Percentiles rank a stretch among this genome's conserved stretches.
phyloP scores from a whole-genome alignment of 2,113 vertebrate species.

The Hemibagrus wyckioides region DNA sequence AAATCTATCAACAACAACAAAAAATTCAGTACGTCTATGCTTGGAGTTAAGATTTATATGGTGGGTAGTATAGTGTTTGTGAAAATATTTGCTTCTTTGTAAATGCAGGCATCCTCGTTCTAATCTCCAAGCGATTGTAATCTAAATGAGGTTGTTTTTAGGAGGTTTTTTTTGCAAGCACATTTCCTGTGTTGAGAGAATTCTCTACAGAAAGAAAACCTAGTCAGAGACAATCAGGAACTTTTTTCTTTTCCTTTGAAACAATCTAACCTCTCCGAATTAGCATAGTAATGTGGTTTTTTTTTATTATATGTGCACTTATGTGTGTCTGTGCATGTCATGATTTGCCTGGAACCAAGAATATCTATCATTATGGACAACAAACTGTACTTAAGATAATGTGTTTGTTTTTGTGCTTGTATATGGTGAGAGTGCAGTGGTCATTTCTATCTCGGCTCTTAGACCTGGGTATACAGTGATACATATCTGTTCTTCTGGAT shows the following conservation, averaged over 20 bases:
- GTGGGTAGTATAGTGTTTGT: background rate
- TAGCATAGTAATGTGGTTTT: background rate
- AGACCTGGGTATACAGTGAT: background rate
- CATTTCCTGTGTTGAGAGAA: background rate
- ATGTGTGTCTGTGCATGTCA: background rate
- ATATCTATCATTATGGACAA: background rate
- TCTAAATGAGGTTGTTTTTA: background rate
- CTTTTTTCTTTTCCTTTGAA: too few relatives aligned
- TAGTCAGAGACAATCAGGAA: background rate
- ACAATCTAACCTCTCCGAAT: background rate
- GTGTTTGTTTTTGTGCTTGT: constrained; percentile 4
- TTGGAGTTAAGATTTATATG: background rate
- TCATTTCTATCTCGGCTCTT: background rate
- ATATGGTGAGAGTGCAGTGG: background rate
- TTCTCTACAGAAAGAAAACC: background rate
- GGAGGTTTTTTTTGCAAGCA: background rate
- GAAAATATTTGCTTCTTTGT: constrained; percentile 4
- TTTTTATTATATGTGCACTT: background rate
- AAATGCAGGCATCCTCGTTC: background rate
- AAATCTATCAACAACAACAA: background rate
- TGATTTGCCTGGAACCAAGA: background rate
- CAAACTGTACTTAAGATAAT: background rate
- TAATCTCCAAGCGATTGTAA: background rate
- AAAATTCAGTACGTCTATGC: background rate
- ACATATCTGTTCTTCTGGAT: background rate